Evolutionary conservation across 2,113 vertebrate genomes (phyloP), one percentile per base, ranked within the genome.

Genomic region (Proterorhinus semilunaris): DNA sequence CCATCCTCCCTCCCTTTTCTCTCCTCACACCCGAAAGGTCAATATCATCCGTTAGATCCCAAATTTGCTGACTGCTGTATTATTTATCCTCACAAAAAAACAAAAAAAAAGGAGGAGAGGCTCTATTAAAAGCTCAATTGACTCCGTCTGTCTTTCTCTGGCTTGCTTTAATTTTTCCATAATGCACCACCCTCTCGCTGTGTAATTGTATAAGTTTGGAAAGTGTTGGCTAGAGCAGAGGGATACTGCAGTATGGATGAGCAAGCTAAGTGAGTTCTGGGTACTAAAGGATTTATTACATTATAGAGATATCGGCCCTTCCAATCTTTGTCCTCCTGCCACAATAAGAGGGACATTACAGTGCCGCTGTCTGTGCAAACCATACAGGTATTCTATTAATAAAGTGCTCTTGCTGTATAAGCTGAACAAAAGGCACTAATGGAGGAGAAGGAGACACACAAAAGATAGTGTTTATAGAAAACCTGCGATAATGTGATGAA

Each of bases 61-160:
- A 54, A 67, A 84, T 88, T 79, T 87, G 86, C 86, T 89, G 89
- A 90, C 85, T 87, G 70, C 68, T 79, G 85, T 82, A 84, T 83
- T 89, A 87, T 89, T 87, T 86, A 85, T 83, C 77, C 62, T 78
- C 48, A 71, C 47, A 75, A 59, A 79, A 48, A 71, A 21, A 21
- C 21, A 21, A 21, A 48, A 75, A 62, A 80, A 68, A 61, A 66
- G 75, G 72, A 81, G 68, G 79, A 76, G 73, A 76, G 7, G 77
- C 86, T 83, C 86, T 80, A 88, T 87, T 87, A 87, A 87, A 87
- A 88, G 86, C 80, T 74, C 84, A 71, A 79, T 79, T 88, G 86
- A 86, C 75, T 86, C 78, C 5, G 71, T 80, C 71, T 73, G 66
- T 79, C 74, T 36, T 36, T 83, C 72, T 79, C 68, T 45, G 63